Evolutionary conservation across 37 sponge, comb jelly and placozoan genomes (phyloP).

Genomic region (Lycopodina hypogea): DNA sequence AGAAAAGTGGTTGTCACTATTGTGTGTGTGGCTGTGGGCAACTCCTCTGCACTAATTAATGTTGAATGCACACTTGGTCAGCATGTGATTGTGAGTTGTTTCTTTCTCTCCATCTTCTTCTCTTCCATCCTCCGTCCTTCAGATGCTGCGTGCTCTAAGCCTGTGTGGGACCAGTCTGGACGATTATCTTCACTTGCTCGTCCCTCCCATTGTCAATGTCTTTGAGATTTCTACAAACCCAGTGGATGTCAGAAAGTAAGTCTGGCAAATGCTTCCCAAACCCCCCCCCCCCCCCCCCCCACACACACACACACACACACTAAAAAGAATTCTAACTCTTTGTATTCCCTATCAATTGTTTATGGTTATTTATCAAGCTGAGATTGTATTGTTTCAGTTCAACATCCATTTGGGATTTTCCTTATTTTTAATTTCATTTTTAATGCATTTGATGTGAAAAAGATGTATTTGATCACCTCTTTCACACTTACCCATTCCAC

Average conservation of each 20-base stretch:
- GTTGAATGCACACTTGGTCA: no score
- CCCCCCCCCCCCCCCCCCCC: no score
- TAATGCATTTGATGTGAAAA: no score
- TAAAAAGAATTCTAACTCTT: background rate
- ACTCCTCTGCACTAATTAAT: no score
- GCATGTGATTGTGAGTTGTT: no score
- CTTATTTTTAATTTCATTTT: no score
- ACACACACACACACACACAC: no score
- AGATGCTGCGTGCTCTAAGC: conserved; percentile 85
- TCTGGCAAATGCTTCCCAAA: background rate
- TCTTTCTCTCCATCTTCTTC: background rate
- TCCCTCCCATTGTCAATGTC: conserved; percentile 86
- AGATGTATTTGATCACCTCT: background rate
- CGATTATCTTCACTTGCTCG: conserved; percentile 89
- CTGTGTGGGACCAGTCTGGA: conserved; percentile 91
- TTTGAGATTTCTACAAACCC: conserved; percentile 61
- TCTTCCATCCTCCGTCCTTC: background rate
- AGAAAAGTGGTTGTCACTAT: no score
- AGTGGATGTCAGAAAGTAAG: conserved; percentile 67
- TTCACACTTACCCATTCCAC: background rate
- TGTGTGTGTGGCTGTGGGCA: no score
- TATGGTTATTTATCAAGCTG: no score
- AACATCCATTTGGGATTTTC: no score
- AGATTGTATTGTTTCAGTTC: no score
- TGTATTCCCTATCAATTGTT: background rate